Percentiles rank a stretch among this genome's conserved stretches.
These are phyloP conservation scores for Styela plicata DNA, from an alignment of 23 tunicate genomes.

Conservation along the genomic window DNA sequence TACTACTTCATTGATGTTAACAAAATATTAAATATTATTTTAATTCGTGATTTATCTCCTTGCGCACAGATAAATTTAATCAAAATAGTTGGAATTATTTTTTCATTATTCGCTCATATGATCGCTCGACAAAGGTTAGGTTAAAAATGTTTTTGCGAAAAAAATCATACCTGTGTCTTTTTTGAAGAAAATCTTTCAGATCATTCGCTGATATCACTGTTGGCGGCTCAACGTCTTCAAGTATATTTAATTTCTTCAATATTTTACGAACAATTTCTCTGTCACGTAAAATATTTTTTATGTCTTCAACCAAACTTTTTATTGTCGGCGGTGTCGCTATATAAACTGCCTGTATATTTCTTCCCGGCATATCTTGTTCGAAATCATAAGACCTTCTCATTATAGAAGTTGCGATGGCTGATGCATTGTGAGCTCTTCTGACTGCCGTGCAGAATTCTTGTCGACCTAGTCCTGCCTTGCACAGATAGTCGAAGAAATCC, in stretches of 20 bases:
- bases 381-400: conserved; percentile 2
- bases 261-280: background rate
- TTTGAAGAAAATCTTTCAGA: background rate
- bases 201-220: background rate
- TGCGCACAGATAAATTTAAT: too few relatives aligned
- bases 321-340: conserved; percentile 40
- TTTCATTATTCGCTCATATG: too few relatives aligned
- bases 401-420: conserved; percentile 24
- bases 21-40: too few relatives aligned
- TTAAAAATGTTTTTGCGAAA: too few relatives aligned
- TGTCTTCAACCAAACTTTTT: conserved; percentile 4
- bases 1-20: too few relatives aligned
- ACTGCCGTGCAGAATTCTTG: conserved; percentile 32
- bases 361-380: background rate
- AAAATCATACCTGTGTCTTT: background rate
- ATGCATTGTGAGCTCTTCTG: conserved; percentile 24
- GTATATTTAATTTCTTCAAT: too few relatives aligned
- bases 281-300: background rate
- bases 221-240: background rate
- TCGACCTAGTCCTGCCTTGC: conserved; percentile 16
- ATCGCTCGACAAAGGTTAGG: too few relatives aligned
- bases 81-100: too few relatives aligned
- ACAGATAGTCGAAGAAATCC: conserved; percentile 45
- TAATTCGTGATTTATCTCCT: too few relatives aligned
- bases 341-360: conserved; percentile 14